Conservation (phyloP, 2,797 vertebrate species). For the Chelmon rostratus region DNA sequence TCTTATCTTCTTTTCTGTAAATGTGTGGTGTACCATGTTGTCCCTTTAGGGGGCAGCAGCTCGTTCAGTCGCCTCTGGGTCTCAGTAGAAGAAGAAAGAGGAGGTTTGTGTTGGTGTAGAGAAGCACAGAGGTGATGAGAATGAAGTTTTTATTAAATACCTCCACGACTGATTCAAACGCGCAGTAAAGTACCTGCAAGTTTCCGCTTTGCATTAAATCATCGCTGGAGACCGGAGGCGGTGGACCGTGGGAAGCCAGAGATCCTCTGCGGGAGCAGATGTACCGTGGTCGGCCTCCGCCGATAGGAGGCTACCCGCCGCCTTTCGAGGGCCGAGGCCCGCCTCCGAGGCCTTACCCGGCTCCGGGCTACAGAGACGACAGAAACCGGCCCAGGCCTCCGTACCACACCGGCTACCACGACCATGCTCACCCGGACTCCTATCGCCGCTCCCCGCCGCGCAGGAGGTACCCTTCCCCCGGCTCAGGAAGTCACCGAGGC, state of each 20-base stretch:
- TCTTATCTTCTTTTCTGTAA: too few species aligned
- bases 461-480: slow-evolving; percentile 85
- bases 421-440: slow-evolving; percentile 76
- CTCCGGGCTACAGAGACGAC: slow-evolving; percentile 69
- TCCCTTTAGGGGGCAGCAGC: slow-evolving; percentile 20
- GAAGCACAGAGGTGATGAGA: background rate
- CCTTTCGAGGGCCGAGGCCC: slow-evolving; percentile 71
- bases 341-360: slow-evolving; percentile 59
- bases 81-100: slow-evolving; percentile 15
- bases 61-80: accelerated
- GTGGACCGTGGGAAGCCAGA: background rate
- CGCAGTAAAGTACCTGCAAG: accelerated
- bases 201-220: accelerated
- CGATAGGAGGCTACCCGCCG: slow-evolving; percentile 74
- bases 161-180: accelerated
- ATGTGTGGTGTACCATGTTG: background rate
- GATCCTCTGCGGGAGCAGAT: slow-evolving; percentile 50
- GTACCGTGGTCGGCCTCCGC: slow-evolving; percentile 82
- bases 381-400: slow-evolving; percentile 76
- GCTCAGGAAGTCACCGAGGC: slow-evolving; percentile 63
- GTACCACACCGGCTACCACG: slow-evolving; percentile 75
- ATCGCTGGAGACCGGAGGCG: background rate
- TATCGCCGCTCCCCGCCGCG: slow-evolving; percentile 87
- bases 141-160: background rate
- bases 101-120: background rate